phyloP scores from a whole-genome alignment of 2,113 vertebrate species.

The Clarias batrachus region DNA sequence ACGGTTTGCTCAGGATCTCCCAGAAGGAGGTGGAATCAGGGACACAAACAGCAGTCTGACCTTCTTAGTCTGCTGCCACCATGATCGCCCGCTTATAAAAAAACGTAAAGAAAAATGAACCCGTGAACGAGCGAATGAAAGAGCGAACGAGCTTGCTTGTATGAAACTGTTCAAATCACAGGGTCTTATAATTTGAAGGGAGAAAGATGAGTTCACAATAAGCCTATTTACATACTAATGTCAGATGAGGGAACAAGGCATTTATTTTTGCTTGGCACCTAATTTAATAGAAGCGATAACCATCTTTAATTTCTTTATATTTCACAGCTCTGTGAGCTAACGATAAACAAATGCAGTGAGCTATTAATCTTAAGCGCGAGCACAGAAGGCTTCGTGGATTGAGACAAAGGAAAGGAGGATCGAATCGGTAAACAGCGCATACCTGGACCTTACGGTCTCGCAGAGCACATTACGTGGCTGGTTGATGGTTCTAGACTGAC shows the following conservation, averaged over 20 bases:
- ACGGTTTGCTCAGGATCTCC: background rate
- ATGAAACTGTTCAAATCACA: constrained; percentile 10
- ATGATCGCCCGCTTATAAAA: background rate
- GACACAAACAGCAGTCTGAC: background rate
- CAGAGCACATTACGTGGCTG: background rate
- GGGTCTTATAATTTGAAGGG: constrained; percentile 25
- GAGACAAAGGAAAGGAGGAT: constrained; percentile 32
- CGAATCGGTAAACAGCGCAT: background rate
- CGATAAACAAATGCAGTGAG: constrained; percentile 38
- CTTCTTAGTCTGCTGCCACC: background rate
- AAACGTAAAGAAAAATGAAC: background rate
- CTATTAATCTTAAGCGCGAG: constrained; percentile 37
- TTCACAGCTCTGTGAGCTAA: constrained; percentile 46
- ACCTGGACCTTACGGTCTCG: background rate
- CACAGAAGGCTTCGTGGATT: constrained; percentile 22
- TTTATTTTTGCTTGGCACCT: constrained; percentile 40
- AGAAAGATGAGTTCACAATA: constrained; percentile 33
- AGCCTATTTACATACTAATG: constrained; percentile 43
- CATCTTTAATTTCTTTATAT: constrained; percentile 49
- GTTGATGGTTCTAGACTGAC: background rate
- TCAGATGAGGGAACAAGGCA: constrained; percentile 29
- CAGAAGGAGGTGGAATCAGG: background rate
- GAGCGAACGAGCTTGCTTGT: constrained; percentile 1
- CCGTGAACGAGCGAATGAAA: background rate
- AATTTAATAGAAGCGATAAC: constrained; percentile 48